Base-by-base conservation (phyloP, 1,140 invertebrate genomes). In the Hycleus cichorii region DNA sequence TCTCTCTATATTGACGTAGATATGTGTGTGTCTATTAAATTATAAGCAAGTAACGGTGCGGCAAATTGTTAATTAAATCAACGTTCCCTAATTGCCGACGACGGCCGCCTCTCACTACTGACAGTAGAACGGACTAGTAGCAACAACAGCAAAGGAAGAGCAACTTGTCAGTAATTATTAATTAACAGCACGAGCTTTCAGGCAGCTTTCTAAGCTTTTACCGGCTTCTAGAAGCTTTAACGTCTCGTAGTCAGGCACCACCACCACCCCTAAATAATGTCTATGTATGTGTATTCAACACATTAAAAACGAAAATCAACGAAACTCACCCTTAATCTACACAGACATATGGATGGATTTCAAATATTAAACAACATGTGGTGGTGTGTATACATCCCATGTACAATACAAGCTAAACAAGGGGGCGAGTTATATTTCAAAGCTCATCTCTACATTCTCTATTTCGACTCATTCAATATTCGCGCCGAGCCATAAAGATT, bases 111-210 rank as follows among this genome's bases (percentile, higher is more conserved):
- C 64, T 42, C 45, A 42, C 60, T 59, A 63, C 43, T 42, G 57
- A 71, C 64, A 59, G 64, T 65, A 65, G 62, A 58, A 64, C 64
- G 64, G 53, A 67, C 70, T 70, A 70, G 64, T 61, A 67, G 66
- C 73, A 72, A 74, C 71, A 69, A 74, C 63, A 61, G 69, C 68
- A 74, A 73, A 74, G 72, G 71, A 74, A 71, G 70, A 72, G 71
- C 71, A 73, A 74, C 69, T 74, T 75, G 74, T 71, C 72, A 72
- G 74, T 76, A 76, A 76, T 76, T 76, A 76, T 75, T 76, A 76
- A 76, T 76, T 76, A 76, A 76, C 75, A 74, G 69, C 70, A 65
- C 72, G 65, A 70, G 75, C 74, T 75, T 75, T 76, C 73, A 75
- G 70, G 66, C 71, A 69, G 74, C 74, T 76, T 73, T 76, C 72